phyloP scores from a whole-genome alignment of 2,797 vertebrate genomes.

The Phalloptychus januarius region DNA sequence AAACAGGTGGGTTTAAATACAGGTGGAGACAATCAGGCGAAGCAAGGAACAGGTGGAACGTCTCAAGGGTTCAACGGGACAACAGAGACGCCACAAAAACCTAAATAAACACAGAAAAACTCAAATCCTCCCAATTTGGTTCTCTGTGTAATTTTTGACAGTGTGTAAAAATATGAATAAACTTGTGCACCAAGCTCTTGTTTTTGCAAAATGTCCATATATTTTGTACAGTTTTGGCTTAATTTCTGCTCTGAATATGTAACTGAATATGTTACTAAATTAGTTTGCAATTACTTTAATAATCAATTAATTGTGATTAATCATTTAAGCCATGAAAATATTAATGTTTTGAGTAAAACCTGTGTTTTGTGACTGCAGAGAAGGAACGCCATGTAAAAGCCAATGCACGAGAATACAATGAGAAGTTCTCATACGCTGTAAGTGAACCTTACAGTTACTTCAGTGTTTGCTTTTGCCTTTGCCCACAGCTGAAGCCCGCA shows the following conservation, averaged over 20 bases:
- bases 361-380: constrained; percentile 73
- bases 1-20: too few relatives aligned
- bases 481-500: neutral
- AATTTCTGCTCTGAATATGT: too few relatives aligned
- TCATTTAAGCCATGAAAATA: neutral
- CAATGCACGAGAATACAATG: constrained; percentile 85
- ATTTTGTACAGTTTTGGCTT: too few relatives aligned
- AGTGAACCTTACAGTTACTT: constrained; percentile 62
- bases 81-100: too few relatives aligned
- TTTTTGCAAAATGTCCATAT: neutral
- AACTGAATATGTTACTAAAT: too few relatives aligned
- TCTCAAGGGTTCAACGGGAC: too few relatives aligned
- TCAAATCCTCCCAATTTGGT: too few relatives aligned
- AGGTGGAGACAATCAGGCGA: too few relatives aligned
- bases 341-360: neutral
- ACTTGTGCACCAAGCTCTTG: neutral
- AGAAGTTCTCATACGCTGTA: constrained; percentile 86
- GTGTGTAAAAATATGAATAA: neutral
- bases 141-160: neutral
- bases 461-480: neutral
- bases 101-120: too few relatives aligned
- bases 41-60: too few relatives aligned
- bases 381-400: constrained; percentile 86
- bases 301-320: too few relatives aligned
- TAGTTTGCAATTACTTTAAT: too few relatives aligned